A percentile compares a stretch with the other conserved stretches of the same genome.
These are phyloP conservation scores for Brachyopa scutellaris DNA, from an alignment of 2,888 invertebrate species.

Conservation along the genomic window DNA sequence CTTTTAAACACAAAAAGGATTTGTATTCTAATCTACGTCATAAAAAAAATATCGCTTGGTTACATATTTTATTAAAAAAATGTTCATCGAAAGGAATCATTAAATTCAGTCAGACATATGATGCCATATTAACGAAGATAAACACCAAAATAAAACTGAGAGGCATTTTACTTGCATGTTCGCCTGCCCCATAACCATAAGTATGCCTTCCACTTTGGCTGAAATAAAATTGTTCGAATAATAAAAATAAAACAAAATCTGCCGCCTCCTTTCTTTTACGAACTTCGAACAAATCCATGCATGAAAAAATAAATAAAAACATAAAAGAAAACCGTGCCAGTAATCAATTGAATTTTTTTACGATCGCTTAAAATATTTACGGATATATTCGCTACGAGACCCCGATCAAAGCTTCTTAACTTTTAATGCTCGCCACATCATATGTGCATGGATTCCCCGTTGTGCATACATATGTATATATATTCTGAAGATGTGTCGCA, in stretches of 20 bases:
- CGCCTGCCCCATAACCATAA: not conserved
- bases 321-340: conserved; percentile 17
- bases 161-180: not conserved
- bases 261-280: not conserved
- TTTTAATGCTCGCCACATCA: not conserved
- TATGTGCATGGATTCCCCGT: too few relatives aligned
- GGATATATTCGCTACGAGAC: conserved; percentile 7
- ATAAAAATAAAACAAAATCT: not conserved
- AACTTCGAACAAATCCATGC: conserved; percentile 4
- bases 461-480: too few relatives aligned
- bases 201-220: not conserved
- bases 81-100: not conserved
- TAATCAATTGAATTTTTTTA: conserved; percentile 42
- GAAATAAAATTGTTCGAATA: not conserved
- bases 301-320: conserved; percentile 11
- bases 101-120: not conserved
- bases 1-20: too few relatives aligned
- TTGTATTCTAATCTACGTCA: too few relatives aligned
- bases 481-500: too few relatives aligned
- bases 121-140: not conserved
- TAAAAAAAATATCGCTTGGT: not conserved
- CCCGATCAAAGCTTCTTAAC: conserved; percentile 15
- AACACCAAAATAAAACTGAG: not conserved
- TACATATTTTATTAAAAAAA: not conserved
- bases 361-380: conserved; percentile 30